These are phyloP conservation scores for Sycophaga agraensis DNA, from an alignment of 1,140 invertebrate species.

Conservation along the genomic window DNA sequence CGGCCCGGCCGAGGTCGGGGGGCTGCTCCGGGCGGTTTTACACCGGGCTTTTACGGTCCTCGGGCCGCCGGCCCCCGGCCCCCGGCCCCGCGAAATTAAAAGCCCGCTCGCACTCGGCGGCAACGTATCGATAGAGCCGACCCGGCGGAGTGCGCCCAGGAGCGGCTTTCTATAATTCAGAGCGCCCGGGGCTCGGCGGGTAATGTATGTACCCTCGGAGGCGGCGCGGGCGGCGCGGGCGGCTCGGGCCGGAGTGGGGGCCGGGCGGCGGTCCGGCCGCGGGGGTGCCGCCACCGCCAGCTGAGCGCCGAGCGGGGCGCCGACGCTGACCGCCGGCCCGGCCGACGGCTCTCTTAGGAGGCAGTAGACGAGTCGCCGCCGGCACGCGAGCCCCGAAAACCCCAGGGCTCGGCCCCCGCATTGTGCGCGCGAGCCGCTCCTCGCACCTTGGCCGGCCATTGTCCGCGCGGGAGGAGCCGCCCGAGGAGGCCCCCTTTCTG, in stretches of 20 bases:
- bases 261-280: neutral
- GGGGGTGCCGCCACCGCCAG: slow-evolving; percentile 35
- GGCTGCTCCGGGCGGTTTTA: slow-evolving; percentile 29
- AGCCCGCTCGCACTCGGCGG: slow-evolving; percentile 30
- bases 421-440: no score
- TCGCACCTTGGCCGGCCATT: no score
- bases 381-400: slow-evolving; percentile 39
- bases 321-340: slow-evolving; percentile 49
- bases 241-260: slow-evolving; percentile 28
- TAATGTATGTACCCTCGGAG: slow-evolving; percentile 54
- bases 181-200: slow-evolving; percentile 33
- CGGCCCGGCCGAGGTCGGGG: no score
- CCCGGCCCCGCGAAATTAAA: slow-evolving; percentile 42
- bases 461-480: no score
- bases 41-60: slow-evolving; percentile 12
- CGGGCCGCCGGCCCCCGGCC: no score
- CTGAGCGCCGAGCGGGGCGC: slow-evolving; percentile 34
- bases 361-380: slow-evolving; percentile 51
- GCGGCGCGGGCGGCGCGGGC: slow-evolving; percentile 15
- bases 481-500: no score
- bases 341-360: slow-evolving; percentile 32
- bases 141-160: slow-evolving; percentile 24
- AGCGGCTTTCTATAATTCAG: slow-evolving; percentile 54
- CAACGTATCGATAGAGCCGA: slow-evolving; percentile 28
- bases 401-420: neutral